Evolutionary conservation across 2,797 vertebrate genomes (phyloP), one percentile per base, ranked within the genome.

Genomic region (Betta splendens): DNA sequence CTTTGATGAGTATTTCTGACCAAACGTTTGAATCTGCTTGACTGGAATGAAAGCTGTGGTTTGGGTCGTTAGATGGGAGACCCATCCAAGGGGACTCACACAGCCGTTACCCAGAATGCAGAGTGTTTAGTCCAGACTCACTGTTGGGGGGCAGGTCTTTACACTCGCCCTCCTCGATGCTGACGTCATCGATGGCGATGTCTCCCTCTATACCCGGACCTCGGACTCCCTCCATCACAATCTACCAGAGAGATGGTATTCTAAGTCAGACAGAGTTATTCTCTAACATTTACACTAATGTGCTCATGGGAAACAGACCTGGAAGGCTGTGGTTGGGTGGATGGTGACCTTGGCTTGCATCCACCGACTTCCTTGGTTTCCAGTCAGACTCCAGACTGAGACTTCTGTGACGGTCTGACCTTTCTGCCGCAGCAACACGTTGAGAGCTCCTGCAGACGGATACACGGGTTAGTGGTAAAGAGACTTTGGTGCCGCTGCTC

Each of bases 171-270:
- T 98, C 97, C 68, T 96, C 91, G 3, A 98, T 95, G 5, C 93
- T 93, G 43, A 98, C 91, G 11, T 98, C 95, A 18, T 98, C 97
- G 3, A 98, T 92, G 56, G 97, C 96, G 40, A 98, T 96, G 48
- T 98, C 96, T 2, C 97, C 97, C 87, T 99, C 96, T 17, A 97
- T 96, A 1, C 97, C 96, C 1, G 92, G 65, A 9, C 97, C 96
- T 21, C 97, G 92, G 51, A 98, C 90, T 2, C 97, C 96, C 90
- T 98, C 96, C 69, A 98, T 91, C 85, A 97, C 91, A 70, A 98
- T 86, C 97, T 85, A 2, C 2, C 12, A 37, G 0, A 45, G 35
- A 37, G 9, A 17, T 10, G 16, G 2, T n/a, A n/a, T n/a, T n/a
- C n/a, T n/a, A n/a, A n/a, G n/a, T n/a, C n/a, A n/a, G n/a, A n/a